These are phyloP conservation scores for Toxonevra muliebris DNA, from an alignment of 2,888 invertebrate genomes.

Conservation along the genomic window DNA sequence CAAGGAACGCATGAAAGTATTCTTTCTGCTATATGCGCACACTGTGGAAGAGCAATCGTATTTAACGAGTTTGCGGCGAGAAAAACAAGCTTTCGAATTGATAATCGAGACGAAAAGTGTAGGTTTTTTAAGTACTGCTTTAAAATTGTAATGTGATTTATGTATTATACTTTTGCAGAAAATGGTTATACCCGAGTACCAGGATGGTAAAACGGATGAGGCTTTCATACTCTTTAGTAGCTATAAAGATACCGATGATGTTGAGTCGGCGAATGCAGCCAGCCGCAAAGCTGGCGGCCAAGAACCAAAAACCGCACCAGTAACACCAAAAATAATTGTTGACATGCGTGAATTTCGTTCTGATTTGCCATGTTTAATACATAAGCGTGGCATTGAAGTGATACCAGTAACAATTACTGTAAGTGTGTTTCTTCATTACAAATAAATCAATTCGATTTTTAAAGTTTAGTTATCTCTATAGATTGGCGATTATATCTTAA, in stretches of 20 bases:
- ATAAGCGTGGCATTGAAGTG: conserved; percentile 91
- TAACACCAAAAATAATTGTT: conserved; percentile 79
- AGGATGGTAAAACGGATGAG: conserved; percentile 83
- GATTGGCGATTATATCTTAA: conserved; percentile 98
- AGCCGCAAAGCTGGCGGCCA: conserved; percentile 68
- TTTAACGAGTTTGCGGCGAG: conserved; percentile 86
- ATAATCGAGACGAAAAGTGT: conserved; percentile 93
- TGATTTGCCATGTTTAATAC: conserved; percentile 92
- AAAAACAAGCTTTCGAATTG: conserved; percentile 93
- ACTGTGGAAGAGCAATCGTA: conserved; percentile 98
- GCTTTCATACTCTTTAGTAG: conserved; percentile 65
- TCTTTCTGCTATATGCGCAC: conserved; percentile 88
- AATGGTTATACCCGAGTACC: conserved; percentile 88
- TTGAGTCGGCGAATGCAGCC: conserved; percentile 70
- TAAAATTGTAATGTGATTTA: neutral
- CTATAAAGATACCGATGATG: conserved; percentile 50
- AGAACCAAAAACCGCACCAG: conserved; percentile 72
- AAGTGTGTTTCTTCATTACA: conserved; percentile 1
- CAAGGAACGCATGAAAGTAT: conserved; percentile 74
- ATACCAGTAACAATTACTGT: conserved; percentile 86
- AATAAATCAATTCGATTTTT: neutral
- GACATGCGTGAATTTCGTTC: conserved; percentile 98
- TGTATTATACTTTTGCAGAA: conserved; percentile 66
- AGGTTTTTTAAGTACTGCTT: conserved; percentile 53
- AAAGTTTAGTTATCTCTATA: conserved; percentile 55